Evolutionary conservation across 2,113 vertebrate species (phyloP).

Genomic region (Bambusicola thoracicus): DNA sequence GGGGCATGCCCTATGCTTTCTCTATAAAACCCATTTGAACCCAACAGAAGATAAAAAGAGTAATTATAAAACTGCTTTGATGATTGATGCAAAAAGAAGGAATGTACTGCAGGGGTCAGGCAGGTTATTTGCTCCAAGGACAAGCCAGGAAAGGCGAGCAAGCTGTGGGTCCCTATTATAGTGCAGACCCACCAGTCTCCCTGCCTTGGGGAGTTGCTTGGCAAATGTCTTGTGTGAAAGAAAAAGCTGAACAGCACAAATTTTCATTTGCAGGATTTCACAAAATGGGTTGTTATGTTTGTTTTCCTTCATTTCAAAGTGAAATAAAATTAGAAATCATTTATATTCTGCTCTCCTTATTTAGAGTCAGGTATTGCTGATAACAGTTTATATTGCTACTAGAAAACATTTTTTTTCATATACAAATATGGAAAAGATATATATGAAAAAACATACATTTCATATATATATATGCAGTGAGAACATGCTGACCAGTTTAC

Average conservation of each 20-base stretch:
- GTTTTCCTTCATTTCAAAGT: neutral
- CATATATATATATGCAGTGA: neutral
- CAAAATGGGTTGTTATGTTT: neutral
- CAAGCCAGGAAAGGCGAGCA: neutral
- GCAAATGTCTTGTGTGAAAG: neutral
- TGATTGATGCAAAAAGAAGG: neutral
- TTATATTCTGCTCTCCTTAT: neutral
- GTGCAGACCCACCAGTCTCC: neutral
- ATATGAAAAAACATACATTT: too few species aligned
- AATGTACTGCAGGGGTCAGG: neutral
- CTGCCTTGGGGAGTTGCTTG: neutral
- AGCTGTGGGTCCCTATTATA: neutral
- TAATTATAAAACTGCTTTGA: neutral
- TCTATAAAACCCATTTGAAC: conserved; percentile 4
- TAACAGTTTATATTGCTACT: neutral
- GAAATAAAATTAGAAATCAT: neutral
- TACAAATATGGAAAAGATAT: too few species aligned
- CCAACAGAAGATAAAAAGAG: neutral
- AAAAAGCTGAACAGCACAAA: neutral
- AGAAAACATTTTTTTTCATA: neutral
- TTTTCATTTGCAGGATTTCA: neutral
- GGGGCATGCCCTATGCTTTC: neutral
- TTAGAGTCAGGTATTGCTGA: neutral
- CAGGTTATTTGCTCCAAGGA: neutral
- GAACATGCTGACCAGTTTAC: neutral